A percentile compares a stretch with the other conserved stretches of the same genome.
Conservation (phyloP, 2,888 invertebrate species). For the Brenthis ino region DNA sequence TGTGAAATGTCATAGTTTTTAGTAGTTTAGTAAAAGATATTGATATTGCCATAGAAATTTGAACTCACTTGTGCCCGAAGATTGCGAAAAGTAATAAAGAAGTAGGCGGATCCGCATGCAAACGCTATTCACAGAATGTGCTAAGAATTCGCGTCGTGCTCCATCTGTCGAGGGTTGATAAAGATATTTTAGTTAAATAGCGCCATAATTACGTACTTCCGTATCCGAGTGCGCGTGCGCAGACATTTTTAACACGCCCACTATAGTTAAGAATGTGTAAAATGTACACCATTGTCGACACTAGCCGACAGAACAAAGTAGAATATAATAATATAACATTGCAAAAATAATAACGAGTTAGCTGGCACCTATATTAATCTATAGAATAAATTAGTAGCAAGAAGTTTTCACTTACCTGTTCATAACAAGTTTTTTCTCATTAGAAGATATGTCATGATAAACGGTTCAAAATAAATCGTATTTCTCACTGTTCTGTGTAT, state of each 20-base stretch:
- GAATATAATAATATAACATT: not conserved
- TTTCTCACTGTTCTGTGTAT: slow-evolving; percentile 3
- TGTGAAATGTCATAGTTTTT: too few species aligned
- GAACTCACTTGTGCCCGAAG: not conserved
- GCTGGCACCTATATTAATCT: slow-evolving; percentile 20
- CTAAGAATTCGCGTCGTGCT: slow-evolving; percentile 63
- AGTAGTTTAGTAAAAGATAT: too few species aligned
- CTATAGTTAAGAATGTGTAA: slow-evolving; percentile 56
- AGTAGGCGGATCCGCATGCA: slow-evolving; percentile 62
- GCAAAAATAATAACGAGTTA: slow-evolving; percentile 23
- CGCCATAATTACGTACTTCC: slow-evolving; percentile 76
- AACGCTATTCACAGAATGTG: slow-evolving; percentile 69
- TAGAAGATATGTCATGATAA: slow-evolving; percentile 23
- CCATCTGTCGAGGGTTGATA: slow-evolving; percentile 74
- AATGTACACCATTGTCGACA: slow-evolving; percentile 57
- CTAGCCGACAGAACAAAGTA: slow-evolving; percentile 1
- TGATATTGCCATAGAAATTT: not conserved
- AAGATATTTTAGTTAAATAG: slow-evolving; percentile 80
- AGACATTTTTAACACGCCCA: slow-evolving; percentile 65
- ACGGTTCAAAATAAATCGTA: slow-evolving; percentile 18
- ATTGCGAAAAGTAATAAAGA: slow-evolving; percentile 34
- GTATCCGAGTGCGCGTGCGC: slow-evolving; percentile 78
- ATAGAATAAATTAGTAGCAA: slow-evolving; percentile 23
- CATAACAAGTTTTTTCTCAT: slow-evolving; percentile 17
- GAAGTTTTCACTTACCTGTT: slow-evolving; percentile 20